Conservation (phyloP, 2,888 invertebrate genomes). For the Desoria tigrina region DNA sequence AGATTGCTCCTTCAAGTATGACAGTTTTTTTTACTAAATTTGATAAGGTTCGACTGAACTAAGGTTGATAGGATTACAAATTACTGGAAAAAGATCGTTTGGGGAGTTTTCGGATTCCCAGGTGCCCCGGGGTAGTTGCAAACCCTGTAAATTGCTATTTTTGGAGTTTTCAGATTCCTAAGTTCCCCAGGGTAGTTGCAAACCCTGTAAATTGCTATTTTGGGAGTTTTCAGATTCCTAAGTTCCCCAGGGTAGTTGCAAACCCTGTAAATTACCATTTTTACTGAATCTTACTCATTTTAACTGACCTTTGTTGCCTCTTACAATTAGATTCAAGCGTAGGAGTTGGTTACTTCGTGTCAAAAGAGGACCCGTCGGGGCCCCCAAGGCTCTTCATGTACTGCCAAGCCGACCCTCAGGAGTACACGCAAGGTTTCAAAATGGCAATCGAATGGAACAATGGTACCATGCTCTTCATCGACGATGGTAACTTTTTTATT, state of each 20-base stretch:
- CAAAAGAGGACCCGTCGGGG: constrained; percentile 29
- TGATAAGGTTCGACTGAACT: too few relatives aligned
- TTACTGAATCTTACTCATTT: too few relatives aligned
- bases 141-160: neutral
- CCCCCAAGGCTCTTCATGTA: constrained; percentile 42
- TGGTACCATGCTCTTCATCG: constrained; percentile 45
- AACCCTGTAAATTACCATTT: neutral
- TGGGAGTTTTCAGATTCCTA: too few relatives aligned
- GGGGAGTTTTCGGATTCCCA: too few relatives aligned
- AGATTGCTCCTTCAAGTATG: constrained; percentile 41
- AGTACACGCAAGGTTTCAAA: constrained; percentile 47
- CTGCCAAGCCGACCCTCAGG: constrained; percentile 47
- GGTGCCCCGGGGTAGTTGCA: too few relatives aligned
- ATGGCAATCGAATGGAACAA: constrained; percentile 46
- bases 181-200: too few relatives aligned
- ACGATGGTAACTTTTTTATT: constrained; percentile 38
- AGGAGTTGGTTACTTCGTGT: constrained; percentile 43
- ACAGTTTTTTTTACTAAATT: too few relatives aligned
- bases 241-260: too few relatives aligned
- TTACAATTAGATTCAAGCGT: constrained; percentile 15
- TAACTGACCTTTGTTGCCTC: too few relatives aligned
- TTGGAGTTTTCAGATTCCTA: too few relatives aligned
- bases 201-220: neutral
- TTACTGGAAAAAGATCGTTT: too few relatives aligned
- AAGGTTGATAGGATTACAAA: too few relatives aligned